phyloP scores from a whole-genome alignment of 2,113 vertebrate genomes.

The Castor canadensis region DNA sequence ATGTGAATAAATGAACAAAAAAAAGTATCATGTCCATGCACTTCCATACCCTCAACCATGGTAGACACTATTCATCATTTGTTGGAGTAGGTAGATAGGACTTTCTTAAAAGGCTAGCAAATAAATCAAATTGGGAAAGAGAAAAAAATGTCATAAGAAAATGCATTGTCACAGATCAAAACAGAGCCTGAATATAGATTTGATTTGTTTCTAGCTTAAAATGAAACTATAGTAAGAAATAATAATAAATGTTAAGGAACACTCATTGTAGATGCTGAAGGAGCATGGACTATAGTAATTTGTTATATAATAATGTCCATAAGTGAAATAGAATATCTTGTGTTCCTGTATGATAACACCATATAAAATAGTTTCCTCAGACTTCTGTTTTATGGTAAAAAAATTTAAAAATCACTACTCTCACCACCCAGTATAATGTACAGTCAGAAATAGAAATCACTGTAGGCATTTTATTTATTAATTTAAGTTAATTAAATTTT shows the following conservation, averaged over 20 bases:
- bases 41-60: background rate
- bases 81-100: background rate
- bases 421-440: background rate
- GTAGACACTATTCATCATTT: background rate
- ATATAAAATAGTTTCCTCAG: background rate
- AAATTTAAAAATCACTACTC: background rate
- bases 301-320: background rate
- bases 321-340: conserved; percentile 13
- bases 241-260: background rate
- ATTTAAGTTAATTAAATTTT: background rate
- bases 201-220: conserved; percentile 13
- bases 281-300: background rate
- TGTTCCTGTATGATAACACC: background rate
- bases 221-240: background rate
- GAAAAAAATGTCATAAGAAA: background rate
- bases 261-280: conserved; percentile 1
- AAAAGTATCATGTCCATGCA: background rate
- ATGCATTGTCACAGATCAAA: background rate
- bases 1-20: too few species aligned
- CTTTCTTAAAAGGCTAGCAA: background rate
- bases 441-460: background rate
- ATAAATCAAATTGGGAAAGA: conserved; percentile 31
- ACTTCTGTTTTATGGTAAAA: background rate
- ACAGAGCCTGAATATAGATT: background rate
- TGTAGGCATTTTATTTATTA: background rate